Evolutionary conservation across 2,888 invertebrate species (phyloP), one percentile per base, ranked within the genome.

Genomic region (Alcis repandata): DNA sequence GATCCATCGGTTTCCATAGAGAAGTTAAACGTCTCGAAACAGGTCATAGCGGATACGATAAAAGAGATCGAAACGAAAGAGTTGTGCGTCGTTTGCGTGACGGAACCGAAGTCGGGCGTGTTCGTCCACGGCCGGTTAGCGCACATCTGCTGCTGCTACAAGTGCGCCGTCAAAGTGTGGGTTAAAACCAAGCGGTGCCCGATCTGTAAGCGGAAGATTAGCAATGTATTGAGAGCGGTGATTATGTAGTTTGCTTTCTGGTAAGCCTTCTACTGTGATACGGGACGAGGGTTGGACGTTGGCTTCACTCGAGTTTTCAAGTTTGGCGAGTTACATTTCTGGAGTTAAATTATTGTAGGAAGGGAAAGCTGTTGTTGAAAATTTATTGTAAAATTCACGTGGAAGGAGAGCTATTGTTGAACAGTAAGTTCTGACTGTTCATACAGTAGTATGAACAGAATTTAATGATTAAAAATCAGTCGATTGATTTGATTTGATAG

Each of bases 81-180:
- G 52, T 80, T 94, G 77, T 96, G 96, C 78, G 94, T 95, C 27
- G 91, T 95, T 17, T 96, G 96, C 77, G 92, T 94, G 27, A 83
- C 88, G 0, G 94, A 93, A 53, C 95, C 95, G 0, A 96, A 95
- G 79, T 94, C 96, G 59, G 95, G 95, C 0, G 95, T 95, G 40
- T 96, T 96, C 76, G 94, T 96, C 0, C 96, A 96, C 78, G 95
- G 95, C 0, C 89, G 94, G 48, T 94, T 94, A 60, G 95, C 95
- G 0, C 96, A 96, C 67, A 94, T 95, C 69, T 96, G 95, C 78
- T 96, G 96, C 71, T 96, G 96, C 77, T 96, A 96, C 74, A 94
- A 92, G 59, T 96, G 96, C 82, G 96, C 96, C 0, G 92, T 95
- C 45, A 95, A 94, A 75, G 95, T 95, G 0, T 95, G 96, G 95